Evolutionary conservation across 1,140 invertebrate genomes (phyloP).

Genomic region (Chironomus tepperi): DNA sequence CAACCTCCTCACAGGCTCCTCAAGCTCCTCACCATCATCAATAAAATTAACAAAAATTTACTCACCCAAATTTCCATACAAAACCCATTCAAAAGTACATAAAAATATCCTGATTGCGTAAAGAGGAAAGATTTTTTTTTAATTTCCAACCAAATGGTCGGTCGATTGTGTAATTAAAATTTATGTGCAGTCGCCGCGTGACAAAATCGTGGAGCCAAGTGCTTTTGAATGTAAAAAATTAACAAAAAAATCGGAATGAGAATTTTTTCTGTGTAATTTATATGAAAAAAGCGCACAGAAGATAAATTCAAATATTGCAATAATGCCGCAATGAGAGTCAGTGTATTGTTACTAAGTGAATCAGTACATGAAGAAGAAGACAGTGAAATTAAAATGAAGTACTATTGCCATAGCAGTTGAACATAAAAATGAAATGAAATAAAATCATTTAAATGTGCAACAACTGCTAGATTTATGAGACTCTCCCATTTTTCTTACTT

Average conservation of each 20-base stretch:
- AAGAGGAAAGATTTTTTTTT: neutral
- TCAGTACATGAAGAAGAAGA: too few species aligned
- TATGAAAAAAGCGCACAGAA: neutral
- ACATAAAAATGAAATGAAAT: neutral
- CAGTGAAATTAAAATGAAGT: too few species aligned
- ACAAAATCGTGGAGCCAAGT: neutral
- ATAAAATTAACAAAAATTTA: too few species aligned
- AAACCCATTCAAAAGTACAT: too few species aligned
- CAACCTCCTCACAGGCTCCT: too few species aligned
- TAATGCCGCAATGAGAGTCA: neutral
- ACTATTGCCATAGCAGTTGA: neutral
- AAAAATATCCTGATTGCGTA: neutral
- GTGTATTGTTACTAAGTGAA: neutral
- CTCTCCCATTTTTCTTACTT: neutral
- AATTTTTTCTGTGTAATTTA: neutral
- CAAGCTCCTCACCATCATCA: too few species aligned
- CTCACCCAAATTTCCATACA: too few species aligned
- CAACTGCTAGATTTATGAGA: slow-evolving; percentile 7
- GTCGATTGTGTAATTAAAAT: slow-evolving; percentile 3
- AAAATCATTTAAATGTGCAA: slow-evolving; percentile 1
- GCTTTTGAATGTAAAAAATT: neutral
- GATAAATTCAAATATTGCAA: neutral
- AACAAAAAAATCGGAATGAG: neutral
- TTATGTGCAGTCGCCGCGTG: neutral
- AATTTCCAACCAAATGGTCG: neutral